Base-by-base conservation (phyloP, 2,113 vertebrate species). In the Nannospalax galili region DNA sequence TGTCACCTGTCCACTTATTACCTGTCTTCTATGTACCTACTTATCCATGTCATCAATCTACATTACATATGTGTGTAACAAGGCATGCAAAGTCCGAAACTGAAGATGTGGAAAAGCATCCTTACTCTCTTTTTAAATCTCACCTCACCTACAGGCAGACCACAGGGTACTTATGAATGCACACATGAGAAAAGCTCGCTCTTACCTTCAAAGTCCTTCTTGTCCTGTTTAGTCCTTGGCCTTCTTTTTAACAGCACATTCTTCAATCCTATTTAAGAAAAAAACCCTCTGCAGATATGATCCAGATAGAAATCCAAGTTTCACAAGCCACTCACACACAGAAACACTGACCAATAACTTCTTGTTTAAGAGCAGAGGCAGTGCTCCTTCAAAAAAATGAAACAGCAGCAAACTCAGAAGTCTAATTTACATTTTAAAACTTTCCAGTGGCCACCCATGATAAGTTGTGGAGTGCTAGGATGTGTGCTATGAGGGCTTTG, bases 231-330 rank as follows among this genome's bases (percentile, higher is more conserved):
- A 80, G 3, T 14, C 84, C 69, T 64, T 26, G 40, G 32, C n/a
- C 72, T 88, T 94, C 37, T 72, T 88, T 94, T 91, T 80, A 45
- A 42, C 7, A 92, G 90, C 35, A 30, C 82, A 11, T 22, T 74
- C 70, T 96, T 90, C 95, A 84, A n/a, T 22, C 90, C 91, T 91
- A 84, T 11, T 87, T 91, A 87, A 93, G 78, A 7, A 87, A 70
- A 70, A 89, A 62, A 72, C 70, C 37, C 72, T 96, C 87, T 96
- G 93, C 35, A 94, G 72, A 94, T 80, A 42, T 75, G 64, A 84
- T 88, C 40, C 26, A 90, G n/a, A 60, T 37, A 52, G 90, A 95
- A 80, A 67, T 73, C 28, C 37, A 78, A 88, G 60, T 70, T 88
- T 89, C 30, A 81, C 32, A 93, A 93, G 24, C 6, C n/a, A 93